Conservation (phyloP, 2,113 vertebrate species). For the Notarius quadriscutis region DNA sequence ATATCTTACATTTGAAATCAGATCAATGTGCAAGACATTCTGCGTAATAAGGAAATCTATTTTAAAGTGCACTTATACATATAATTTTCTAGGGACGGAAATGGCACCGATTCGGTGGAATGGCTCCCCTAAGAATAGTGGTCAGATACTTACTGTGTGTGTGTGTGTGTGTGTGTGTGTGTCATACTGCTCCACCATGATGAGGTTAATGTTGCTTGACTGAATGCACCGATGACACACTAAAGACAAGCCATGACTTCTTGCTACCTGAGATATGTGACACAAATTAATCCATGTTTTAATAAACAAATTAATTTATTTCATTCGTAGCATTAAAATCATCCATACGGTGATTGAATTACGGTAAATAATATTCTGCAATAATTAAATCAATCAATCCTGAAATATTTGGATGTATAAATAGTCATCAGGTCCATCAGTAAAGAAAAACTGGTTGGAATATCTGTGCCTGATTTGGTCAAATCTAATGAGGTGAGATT, state of each 20-base stretch:
- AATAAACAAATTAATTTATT: neutral
- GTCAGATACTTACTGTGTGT: neutral
- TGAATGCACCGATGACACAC: slow-evolving; percentile 38
- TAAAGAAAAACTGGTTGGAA: slow-evolving; percentile 26
- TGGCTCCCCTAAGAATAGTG: too few species aligned
- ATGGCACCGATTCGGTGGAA: too few species aligned
- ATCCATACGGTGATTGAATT: neutral
- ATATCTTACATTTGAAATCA: too few species aligned
- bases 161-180: slow-evolving; percentile 28
- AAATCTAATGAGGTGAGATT: slow-evolving; percentile 27
- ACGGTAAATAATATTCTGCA: neutral
- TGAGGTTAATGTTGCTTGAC: slow-evolving; percentile 51
- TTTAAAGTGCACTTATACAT: too few species aligned
- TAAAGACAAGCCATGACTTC: slow-evolving; percentile 45
- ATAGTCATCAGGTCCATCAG: neutral
- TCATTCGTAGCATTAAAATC: neutral
- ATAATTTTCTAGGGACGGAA: too few species aligned
- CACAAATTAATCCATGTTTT: neutral
- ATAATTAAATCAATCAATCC: neutral
- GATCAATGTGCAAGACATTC: too few species aligned
- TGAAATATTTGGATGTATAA: neutral
- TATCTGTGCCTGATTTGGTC: slow-evolving; percentile 16
- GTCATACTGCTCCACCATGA: slow-evolving; percentile 31
- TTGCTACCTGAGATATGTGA: slow-evolving; percentile 40
- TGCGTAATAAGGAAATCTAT: too few species aligned